A percentile compares a stretch with the other conserved stretches of the same genome.
Conservation (phyloP, 2,888 invertebrate species). For the Nomada ruficornis region DNA sequence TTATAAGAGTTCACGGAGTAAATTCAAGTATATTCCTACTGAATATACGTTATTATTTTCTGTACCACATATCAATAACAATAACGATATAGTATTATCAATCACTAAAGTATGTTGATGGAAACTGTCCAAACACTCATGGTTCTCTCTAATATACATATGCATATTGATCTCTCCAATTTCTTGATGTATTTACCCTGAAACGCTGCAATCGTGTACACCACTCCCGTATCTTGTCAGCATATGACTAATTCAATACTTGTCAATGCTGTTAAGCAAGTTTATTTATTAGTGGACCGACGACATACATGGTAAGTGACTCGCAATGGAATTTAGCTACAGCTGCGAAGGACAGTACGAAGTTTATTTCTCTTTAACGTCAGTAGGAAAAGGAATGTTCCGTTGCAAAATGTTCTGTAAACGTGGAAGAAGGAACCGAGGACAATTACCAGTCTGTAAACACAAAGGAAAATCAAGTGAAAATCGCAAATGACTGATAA, state of each 20-base stretch:
- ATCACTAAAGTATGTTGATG: too few relatives aligned
- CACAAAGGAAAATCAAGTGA: constrained; percentile 31
- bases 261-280: constrained; percentile 39
- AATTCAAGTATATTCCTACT: too few relatives aligned
- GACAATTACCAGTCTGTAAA: not conserved
- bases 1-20: too few relatives aligned
- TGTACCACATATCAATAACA: too few relatives aligned
- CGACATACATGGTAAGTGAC: not conserved
- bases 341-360: not conserved
- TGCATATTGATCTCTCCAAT: too few relatives aligned
- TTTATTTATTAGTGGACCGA: constrained; percentile 30
- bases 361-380: constrained; percentile 31
- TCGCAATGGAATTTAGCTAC: constrained; percentile 7
- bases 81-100: too few relatives aligned
- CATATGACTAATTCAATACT: constrained; percentile 39
- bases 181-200: too few relatives aligned
- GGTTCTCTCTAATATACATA: too few relatives aligned
- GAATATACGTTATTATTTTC: too few relatives aligned
- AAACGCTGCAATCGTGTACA: not conserved
- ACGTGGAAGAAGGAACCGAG: not conserved
- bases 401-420: constrained; percentile 6
- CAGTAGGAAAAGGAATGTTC: not conserved
- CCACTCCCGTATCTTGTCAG: not conserved
- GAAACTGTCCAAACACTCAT: too few relatives aligned
- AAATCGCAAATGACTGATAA: constrained; percentile 71